Percentiles rank a stretch among this genome's conserved stretches.
Conservation (phyloP, 2,888 invertebrate genomes). For the Erannis defoliaria region DNA sequence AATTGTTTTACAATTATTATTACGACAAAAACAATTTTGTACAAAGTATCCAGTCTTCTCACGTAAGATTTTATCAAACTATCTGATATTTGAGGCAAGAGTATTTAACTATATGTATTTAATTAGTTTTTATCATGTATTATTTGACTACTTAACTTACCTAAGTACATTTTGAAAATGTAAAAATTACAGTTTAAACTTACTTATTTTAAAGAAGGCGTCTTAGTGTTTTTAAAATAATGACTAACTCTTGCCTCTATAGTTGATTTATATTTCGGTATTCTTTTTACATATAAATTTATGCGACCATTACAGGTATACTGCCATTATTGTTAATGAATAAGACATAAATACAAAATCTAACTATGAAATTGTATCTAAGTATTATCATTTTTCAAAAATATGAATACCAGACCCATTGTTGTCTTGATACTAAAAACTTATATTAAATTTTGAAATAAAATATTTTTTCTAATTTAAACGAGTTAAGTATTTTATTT, state of each 20-base stretch:
- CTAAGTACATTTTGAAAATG: too few relatives aligned
- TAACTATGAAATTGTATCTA: slow-evolving; percentile 29
- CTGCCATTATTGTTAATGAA: slow-evolving; percentile 34
- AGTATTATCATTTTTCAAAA: slow-evolving; percentile 39
- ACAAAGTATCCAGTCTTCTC: neutral
- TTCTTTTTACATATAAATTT: slow-evolving; percentile 26
- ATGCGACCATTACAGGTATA: slow-evolving; percentile 33
- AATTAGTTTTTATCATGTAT: neutral
- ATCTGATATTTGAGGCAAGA: slow-evolving; percentile 3
- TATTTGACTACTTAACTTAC: neutral
- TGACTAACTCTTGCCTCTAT: slow-evolving; percentile 18
- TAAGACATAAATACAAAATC: slow-evolving; percentile 25
- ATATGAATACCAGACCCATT: slow-evolving; percentile 43
- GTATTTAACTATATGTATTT: neutral
- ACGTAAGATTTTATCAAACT: neutral
- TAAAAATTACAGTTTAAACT: too few relatives aligned
- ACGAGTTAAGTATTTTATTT: slow-evolving; percentile 13
- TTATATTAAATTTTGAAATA: slow-evolving; percentile 46
- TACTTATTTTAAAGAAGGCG: slow-evolving; percentile 6
- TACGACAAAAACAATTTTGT: neutral
- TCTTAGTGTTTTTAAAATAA: neutral
- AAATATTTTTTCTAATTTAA: slow-evolving; percentile 43
- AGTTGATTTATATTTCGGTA: slow-evolving; percentile 12
- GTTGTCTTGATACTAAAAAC: slow-evolving; percentile 48
- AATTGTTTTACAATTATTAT: slow-evolving; percentile 1